These are phyloP conservation scores for Meta bourneti DNA, from an alignment of 2,888 invertebrate species.

Conservation along the genomic window DNA sequence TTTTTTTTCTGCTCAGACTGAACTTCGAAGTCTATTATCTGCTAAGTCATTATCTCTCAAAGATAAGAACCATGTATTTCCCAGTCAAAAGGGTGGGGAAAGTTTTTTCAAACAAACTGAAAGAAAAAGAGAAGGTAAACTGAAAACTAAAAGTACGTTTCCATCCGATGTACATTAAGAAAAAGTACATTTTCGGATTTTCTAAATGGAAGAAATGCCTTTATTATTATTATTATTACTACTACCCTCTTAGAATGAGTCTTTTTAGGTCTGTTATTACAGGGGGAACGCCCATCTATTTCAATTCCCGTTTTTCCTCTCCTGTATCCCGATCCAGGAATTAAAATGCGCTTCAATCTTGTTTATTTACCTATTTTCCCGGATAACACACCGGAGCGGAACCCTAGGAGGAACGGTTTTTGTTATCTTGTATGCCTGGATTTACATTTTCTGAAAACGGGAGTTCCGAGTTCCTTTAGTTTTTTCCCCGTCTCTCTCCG, in stretches of 20 bases:
- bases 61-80: neutral
- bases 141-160: slow-evolving; percentile 9
- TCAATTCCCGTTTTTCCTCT: neutral
- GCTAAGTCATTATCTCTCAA: slow-evolving; percentile 27
- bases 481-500: neutral
- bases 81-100: neutral
- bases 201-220: slow-evolving; percentile 10
- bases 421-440: neutral
- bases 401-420: neutral
- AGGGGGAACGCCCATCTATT: neutral
- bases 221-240: slow-evolving; percentile 18
- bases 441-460: neutral
- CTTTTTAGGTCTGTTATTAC: slow-evolving; percentile 19
- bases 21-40: slow-evolving; percentile 20
- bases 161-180: slow-evolving; percentile 17
- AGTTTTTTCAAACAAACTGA: neutral
- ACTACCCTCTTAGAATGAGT: neutral
- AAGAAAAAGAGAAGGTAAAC: slow-evolving; percentile 2
- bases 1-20: neutral
- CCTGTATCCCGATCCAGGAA: neutral
- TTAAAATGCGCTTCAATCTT: slow-evolving; percentile 18
- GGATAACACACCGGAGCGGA: neutral
- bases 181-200: slow-evolving; percentile 41
- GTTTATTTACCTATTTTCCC: neutral
- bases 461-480: neutral